phyloP scores from a whole-genome alignment of 2,888 invertebrate species.

The Microplitis manilae region DNA sequence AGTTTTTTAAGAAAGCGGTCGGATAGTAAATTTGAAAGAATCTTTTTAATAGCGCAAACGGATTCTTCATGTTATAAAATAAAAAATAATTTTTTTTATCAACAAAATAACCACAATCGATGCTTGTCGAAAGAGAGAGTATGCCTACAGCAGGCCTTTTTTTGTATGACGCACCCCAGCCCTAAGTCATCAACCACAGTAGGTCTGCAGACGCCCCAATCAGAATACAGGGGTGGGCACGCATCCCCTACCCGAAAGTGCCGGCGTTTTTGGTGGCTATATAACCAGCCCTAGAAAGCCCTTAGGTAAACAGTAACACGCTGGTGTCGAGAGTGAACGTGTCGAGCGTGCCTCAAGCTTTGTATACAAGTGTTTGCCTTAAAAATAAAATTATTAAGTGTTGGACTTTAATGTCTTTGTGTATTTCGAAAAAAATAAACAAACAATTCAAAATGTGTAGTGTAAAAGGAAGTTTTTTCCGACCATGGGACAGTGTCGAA shows the following conservation, averaged over 20 bases:
- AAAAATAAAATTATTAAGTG: too few relatives aligned
- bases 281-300: conserved; percentile 12
- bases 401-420: background rate
- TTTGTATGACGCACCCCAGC: conserved; percentile 51
- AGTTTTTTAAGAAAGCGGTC: too few relatives aligned
- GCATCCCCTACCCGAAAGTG: conserved; percentile 44
- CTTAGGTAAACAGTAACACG: conserved; percentile 26
- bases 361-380: background rate
- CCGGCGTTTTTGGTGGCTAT: conserved; percentile 26
- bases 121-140: background rate
- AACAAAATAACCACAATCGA: background rate
- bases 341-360: background rate
- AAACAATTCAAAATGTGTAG: conserved; percentile 44
- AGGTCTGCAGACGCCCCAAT: conserved; percentile 58
- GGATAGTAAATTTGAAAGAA: too few relatives aligned
- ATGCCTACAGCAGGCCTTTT: conserved; percentile 48
- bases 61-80: background rate
- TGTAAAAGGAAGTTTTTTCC: conserved; percentile 51
- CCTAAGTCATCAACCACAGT: conserved; percentile 30
- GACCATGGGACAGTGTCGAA: conserved; percentile 22
- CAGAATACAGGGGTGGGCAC: conserved; percentile 56
- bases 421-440: background rate
- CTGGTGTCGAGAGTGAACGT: conserved; percentile 2
- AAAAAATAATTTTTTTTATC: background rate
- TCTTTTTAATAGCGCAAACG: background rate